Percentiles rank a stretch among this genome's conserved stretches.
Evolutionary conservation across 2,797 vertebrate genomes (phyloP).

Genomic region (Trichosurus vulpecula): DNA sequence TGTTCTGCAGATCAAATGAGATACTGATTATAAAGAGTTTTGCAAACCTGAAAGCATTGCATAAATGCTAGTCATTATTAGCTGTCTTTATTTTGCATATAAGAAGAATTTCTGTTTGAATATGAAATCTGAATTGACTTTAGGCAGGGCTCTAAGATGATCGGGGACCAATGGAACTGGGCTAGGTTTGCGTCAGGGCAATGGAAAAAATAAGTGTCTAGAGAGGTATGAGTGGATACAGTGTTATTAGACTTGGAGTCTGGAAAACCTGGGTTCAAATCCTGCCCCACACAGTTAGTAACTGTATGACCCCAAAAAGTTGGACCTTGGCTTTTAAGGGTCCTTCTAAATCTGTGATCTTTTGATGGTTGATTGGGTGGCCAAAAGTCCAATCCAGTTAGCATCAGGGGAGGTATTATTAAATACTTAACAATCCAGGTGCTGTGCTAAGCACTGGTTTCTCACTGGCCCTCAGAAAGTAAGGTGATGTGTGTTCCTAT

Average conservation of each 20-base stretch:
- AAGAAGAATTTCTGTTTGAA: constrained; percentile 75
- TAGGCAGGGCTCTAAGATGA: constrained; percentile 70
- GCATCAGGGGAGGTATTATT: neutral
- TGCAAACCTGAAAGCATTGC: neutral
- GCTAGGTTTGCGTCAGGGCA: neutral
- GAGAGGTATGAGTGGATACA: neutral
- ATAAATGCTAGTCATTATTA: neutral
- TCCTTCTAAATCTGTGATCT: neutral
- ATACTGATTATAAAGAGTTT: neutral
- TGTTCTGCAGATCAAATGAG: neutral
- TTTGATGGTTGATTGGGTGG: neutral
- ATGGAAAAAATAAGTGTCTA: neutral
- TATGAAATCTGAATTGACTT: constrained; percentile 73
- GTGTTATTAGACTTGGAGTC: neutral
- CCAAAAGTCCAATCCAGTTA: neutral
- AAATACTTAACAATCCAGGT: neutral
- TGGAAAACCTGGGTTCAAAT: neutral
- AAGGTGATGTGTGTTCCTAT: neutral
- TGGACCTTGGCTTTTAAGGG: neutral
- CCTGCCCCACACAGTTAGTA: neutral
- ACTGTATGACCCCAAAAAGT: neutral
- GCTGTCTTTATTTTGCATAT: neutral
- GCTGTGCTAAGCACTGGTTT: neutral
- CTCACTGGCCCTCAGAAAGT: neutral
- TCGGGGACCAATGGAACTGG: neutral